Base-by-base conservation (phyloP, 30 jellyfish, hydroid and myxozoan species). In the Pelagia noctiluca region DNA sequence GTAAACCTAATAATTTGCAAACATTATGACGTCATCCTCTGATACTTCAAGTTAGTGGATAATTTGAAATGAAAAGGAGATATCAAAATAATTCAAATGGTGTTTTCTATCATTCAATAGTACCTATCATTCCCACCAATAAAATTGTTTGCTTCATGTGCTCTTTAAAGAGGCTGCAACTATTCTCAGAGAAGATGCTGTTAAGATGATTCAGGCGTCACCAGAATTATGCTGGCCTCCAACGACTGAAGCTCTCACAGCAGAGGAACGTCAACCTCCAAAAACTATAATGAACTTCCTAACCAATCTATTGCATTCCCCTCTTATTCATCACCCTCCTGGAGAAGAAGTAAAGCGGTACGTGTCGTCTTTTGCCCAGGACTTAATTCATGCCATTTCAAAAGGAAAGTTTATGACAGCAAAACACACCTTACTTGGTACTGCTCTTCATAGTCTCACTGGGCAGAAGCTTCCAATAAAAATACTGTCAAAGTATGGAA, bases 301-400 rank as follows among this genome's bases (percentile, higher is more conserved):
- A n/a, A 60, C 72, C 72, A 60, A 60, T 26, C 11, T 60, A 60
- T 60, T 60, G 22, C 34, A n/a, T 60, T 60, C 30, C 72, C 35
- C 35, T 60, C 72, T 60, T 60, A 60, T 60, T n/a, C 72, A 60
- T 24, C 34, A 60, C 35, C 72, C 72, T 18, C 72, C 72, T 60
- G 72, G 72, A 60, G 72, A 60, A 60, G 35, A 60, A 60, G 57
- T 42, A 42, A 42, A 42, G 57, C 57, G 57, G 16, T 42, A 42
- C 57, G 57, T 42, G 57, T 42, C 57, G 16, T 42, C 57, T 42
- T 42, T 42, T 42, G 57, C 57, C 34, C 81, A 78, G 66, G 80
- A 78, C 47, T 16, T 78, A 19, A 57, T 78, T 2, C 80, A 78
- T 63, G 89, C 73, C 33, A 24, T 78, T 35, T 78, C 81, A 35